phyloP scores from a whole-genome alignment of 2,797 vertebrate genomes.

The Steatocranus sp. region DNA sequence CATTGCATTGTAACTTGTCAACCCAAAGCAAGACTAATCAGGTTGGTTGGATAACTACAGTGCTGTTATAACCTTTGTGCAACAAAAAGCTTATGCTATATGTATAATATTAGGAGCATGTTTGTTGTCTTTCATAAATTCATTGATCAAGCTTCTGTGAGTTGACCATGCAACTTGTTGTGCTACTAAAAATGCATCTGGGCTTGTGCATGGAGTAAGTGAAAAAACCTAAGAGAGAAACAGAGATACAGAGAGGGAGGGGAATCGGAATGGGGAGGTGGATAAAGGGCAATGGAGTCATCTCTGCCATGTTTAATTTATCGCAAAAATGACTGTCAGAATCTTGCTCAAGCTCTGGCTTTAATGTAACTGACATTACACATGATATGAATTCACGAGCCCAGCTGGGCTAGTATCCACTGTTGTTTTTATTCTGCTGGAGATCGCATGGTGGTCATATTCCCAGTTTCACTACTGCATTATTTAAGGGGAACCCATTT shows the following conservation, averaged over 20 bases:
- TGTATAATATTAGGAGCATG: neutral
- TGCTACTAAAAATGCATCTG: neutral
- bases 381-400: conserved; percentile 44
- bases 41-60: neutral
- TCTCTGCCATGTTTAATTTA: conserved; percentile 72
- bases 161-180: neutral
- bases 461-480: conserved; percentile 55
- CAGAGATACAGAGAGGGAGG: neutral
- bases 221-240: neutral
- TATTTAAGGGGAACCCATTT: conserved; percentile 61
- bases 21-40: neutral
- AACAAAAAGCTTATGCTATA: neutral
- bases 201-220: neutral
- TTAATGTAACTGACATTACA: conserved; percentile 62
- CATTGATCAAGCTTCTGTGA: neutral
- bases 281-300: conserved; percentile 58
- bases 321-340: conserved; percentile 38
- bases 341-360: conserved; percentile 38
- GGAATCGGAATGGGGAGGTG: neutral
- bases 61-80: neutral
- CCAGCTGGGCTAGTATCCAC: conserved; percentile 21
- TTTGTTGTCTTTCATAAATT: neutral
- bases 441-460: conserved; percentile 46
- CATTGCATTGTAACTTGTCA: neutral
- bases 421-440: conserved; percentile 36